phyloP scores from a whole-genome alignment of 2,113 vertebrate species.

The Corythornis cristatus region DNA sequence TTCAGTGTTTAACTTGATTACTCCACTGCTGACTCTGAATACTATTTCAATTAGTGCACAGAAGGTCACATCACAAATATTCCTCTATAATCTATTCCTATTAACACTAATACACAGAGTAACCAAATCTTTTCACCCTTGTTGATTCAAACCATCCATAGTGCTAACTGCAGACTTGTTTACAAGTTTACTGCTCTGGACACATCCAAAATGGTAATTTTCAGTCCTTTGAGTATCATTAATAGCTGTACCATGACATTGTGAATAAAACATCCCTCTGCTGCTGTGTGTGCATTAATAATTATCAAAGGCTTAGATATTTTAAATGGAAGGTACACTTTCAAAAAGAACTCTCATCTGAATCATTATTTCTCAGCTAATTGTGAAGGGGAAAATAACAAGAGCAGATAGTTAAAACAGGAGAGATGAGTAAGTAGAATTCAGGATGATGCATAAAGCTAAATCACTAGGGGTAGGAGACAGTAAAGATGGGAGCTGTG shows the following conservation, averaged over 20 bases:
- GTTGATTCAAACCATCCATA: conserved; percentile 99
- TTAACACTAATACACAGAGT: conserved; percentile 99
- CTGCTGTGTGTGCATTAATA: conserved; percentile 75
- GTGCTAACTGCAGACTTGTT: conserved; percentile 96
- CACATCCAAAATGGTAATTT: conserved; percentile 93
- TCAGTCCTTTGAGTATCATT: conserved; percentile 90
- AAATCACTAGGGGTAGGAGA: background rate
- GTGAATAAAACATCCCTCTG: conserved; percentile 84
- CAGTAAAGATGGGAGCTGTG: background rate
- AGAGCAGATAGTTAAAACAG: background rate
- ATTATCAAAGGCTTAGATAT: conserved; percentile 69
- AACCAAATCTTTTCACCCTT: conserved; percentile 99
- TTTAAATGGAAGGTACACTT: conserved; percentile 63
- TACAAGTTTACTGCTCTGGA: conserved; percentile 95
- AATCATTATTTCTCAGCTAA: conserved; percentile 70
- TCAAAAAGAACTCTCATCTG: conserved; percentile 44
- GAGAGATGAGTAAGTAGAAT: background rate
- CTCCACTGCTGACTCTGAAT: conserved; percentile 99
- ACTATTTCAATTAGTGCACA: conserved; percentile 99
- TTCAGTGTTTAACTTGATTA: conserved; percentile 99
- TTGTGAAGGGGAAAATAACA: conserved; percentile 18
- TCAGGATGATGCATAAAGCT: background rate
- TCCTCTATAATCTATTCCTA: conserved; percentile 99
- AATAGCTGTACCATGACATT: conserved; percentile 86
- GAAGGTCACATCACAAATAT: conserved; percentile 99